Evolutionary conservation across 2,113 vertebrate species (phyloP).

Genomic region (Oplegnathus fasciatus): DNA sequence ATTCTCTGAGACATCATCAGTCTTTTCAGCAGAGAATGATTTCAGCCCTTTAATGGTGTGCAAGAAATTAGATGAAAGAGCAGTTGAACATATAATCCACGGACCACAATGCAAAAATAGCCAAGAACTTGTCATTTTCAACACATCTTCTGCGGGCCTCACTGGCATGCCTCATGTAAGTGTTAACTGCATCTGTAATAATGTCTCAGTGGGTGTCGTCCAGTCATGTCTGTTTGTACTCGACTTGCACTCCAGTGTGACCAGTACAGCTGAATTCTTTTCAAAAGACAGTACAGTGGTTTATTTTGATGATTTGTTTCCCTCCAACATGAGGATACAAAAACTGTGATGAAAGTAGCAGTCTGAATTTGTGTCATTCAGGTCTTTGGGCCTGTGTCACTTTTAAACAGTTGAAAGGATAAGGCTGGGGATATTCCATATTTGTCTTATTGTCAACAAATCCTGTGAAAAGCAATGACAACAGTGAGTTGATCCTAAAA

Average conservation of each 20-base stretch:
- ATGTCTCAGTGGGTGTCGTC: background rate
- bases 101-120: background rate
- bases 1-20: constrained; percentile 10
- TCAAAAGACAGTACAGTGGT: background rate
- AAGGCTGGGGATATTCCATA: background rate
- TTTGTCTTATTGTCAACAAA: background rate
- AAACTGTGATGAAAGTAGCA: background rate
- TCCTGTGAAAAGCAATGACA: background rate
- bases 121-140: background rate
- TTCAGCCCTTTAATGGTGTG: constrained; percentile 39
- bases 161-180: background rate
- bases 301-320: background rate
- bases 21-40: constrained; percentile 7
- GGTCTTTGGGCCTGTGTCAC: background rate
- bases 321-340: background rate
- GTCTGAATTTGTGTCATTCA: background rate
- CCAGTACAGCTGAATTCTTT: background rate
- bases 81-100: background rate
- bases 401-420: background rate
- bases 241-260: background rate
- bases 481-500: background rate
- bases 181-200: background rate
- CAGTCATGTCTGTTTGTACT: background rate
- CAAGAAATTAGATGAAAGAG: background rate
- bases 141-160: background rate